Evolutionary conservation across 2,888 invertebrate genomes (phyloP).

Genomic region (Leptura quadrifasciata): DNA sequence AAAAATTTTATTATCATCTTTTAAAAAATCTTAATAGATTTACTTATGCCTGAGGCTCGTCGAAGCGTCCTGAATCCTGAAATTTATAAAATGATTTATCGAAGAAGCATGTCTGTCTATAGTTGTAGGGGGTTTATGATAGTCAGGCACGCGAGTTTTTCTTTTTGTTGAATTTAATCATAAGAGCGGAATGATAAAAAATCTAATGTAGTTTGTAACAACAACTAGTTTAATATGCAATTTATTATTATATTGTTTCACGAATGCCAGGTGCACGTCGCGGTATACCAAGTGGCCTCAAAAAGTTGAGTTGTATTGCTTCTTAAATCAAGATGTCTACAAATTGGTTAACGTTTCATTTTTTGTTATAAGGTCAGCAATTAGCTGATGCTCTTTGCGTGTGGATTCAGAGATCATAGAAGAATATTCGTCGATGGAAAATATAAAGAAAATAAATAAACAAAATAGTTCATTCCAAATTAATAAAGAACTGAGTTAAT

Average conservation of each 20-base stretch:
- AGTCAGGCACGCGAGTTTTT: conserved; percentile 47
- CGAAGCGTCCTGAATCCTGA: conserved; percentile 35
- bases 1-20: conserved; percentile 4
- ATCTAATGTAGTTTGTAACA: conserved; percentile 50
- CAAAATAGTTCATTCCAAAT: no score
- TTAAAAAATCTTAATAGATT: conserved; percentile 1
- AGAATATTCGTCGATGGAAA: no score
- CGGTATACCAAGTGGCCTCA: neutral
- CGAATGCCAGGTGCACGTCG: conserved; percentile 34
- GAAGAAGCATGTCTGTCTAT: conserved; percentile 51
- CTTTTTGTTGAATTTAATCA: conserved; percentile 47
- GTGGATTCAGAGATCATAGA: no score
- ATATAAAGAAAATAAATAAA: no score
- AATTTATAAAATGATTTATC: conserved; percentile 51
- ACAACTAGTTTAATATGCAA: conserved; percentile 48
- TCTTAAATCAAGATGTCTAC: no score
- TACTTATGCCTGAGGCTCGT: neutral
- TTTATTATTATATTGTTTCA: conserved; percentile 46
- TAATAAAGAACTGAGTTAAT: no score
- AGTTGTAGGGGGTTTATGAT: conserved; percentile 49
- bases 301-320: neutral
- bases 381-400: no score
- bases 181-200: conserved; percentile 48
- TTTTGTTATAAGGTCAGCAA: no score
- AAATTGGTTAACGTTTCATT: no score